Conservation (phyloP, 2,888 invertebrate species). For the Timema podura region DNA sequence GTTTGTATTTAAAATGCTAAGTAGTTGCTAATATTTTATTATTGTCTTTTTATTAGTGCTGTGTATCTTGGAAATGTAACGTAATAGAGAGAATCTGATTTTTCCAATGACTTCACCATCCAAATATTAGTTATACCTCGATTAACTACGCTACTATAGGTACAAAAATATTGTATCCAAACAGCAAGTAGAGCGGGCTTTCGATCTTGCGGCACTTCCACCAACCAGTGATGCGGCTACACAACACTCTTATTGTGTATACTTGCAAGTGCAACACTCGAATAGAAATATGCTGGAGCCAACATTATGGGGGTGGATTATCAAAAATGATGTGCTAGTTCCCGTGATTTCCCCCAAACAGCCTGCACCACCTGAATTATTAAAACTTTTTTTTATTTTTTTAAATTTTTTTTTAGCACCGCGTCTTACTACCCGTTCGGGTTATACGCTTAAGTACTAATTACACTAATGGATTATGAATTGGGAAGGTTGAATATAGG, state of each 20-base stretch:
- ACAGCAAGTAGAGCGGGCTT: neutral
- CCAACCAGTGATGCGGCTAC: neutral
- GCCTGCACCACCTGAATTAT: neutral
- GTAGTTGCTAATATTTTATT: too few species aligned
- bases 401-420: too few species aligned
- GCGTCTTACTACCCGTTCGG: too few species aligned
- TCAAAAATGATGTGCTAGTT: neutral
- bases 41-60: too few species aligned
- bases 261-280: constrained; percentile 2
- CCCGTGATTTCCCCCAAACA: neutral
- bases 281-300: constrained; percentile 10
- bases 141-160: neutral
- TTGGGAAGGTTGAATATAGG: too few species aligned
- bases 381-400: too few species aligned
- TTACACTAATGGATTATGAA: too few species aligned
- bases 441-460: too few species aligned
- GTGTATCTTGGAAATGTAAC: too few species aligned
- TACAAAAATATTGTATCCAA: neutral
- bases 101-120: too few species aligned
- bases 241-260: constrained; percentile 10
- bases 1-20: too few species aligned
- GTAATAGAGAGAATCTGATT: too few species aligned
- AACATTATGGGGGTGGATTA: constrained; percentile 1
- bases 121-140: neutral
- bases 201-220: constrained; percentile 8